Base-by-base conservation (phyloP, 2,113 vertebrate genomes). In the Notiomystis cincta region DNA sequence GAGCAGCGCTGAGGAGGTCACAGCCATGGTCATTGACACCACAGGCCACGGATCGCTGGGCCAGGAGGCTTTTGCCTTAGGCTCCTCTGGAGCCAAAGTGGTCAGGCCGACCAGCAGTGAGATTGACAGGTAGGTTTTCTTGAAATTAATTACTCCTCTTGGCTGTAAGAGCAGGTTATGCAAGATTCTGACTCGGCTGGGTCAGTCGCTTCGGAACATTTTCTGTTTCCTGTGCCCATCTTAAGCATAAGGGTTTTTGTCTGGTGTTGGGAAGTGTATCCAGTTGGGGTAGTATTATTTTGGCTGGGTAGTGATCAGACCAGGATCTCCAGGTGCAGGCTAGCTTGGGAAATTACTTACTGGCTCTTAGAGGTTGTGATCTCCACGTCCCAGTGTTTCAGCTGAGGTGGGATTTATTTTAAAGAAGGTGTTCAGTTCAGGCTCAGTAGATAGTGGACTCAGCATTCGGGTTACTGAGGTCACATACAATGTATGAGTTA, bases 21-120 rank as follows among this genome's bases (percentile, higher is more conserved):
- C 98, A 5, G 98, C 99, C 15, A 99, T 99, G 98, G 98, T 99
- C 96, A 99, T 99, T 2, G 99, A 99, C 97, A 99, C 99, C 48
- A 99, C 99, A 0, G 99, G 99, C 81, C 99, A 98, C 11, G 98
- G 98, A 69, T 97, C 98, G 1, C 82, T 99, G 94, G 97, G 98
- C 79, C 98, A 98, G 85, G 99, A 99, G 78, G 97, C 96, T 86
- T 99, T 98, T 11, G 33, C 97, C 7, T 47, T 98, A 71, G 97
- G 98, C 44, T 96, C 97, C 87, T 97, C 98, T 3, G 98, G 98
- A 30, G 86, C 98, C 92, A 99, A 99, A 93, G 98, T 97, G 65
- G 98, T 96, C 73, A 98, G 99, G 87, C 99, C 99, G 2, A 99
- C 99, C 64, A 99, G 99, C 98, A 99, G 98, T 35, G 99, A 99